Evolutionary conservation across 2,888 invertebrate species (phyloP).

Genomic region (Rapana venosa): DNA sequence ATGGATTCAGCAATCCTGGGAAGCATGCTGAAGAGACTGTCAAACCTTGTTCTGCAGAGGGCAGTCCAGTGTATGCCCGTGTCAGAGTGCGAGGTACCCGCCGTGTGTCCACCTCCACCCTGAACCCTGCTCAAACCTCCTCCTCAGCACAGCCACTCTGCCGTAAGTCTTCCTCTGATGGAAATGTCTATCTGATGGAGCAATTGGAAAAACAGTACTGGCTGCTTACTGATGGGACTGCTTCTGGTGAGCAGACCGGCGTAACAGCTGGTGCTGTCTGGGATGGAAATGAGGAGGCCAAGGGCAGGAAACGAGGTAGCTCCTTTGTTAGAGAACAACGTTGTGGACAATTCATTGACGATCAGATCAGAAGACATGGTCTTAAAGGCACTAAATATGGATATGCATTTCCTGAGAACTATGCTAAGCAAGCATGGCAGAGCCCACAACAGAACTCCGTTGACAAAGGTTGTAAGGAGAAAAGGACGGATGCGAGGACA

Average conservation of each 20-base stretch:
- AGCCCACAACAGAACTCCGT: background rate
- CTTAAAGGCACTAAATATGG: no score
- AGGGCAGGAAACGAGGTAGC: no score
- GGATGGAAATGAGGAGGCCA: no score
- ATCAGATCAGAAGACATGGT: no score
- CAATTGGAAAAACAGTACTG: background rate
- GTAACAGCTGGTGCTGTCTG: no score
- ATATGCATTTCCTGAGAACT: no score
- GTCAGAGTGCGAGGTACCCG: background rate
- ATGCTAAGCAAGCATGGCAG: background rate
- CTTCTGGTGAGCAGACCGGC: no score
- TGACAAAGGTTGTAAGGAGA: background rate
- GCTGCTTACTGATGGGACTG: no score
- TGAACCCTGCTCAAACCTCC: background rate
- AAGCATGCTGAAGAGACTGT: no score
- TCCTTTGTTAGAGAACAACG: no score
- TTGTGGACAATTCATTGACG: no score
- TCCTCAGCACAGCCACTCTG: background rate
- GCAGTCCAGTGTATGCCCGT: background rate
- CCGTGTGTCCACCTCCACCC: slow-evolving; percentile 22
- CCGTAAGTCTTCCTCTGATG: slow-evolving; percentile 20
- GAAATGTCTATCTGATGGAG: background rate
- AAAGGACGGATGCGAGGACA: background rate
- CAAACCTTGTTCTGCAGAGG: background rate
- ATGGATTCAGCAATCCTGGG: no score